Evolutionary conservation across 2,888 invertebrate genomes (phyloP), one percentile per base, ranked within the genome.

Genomic region (Melipona beecheii): DNA sequence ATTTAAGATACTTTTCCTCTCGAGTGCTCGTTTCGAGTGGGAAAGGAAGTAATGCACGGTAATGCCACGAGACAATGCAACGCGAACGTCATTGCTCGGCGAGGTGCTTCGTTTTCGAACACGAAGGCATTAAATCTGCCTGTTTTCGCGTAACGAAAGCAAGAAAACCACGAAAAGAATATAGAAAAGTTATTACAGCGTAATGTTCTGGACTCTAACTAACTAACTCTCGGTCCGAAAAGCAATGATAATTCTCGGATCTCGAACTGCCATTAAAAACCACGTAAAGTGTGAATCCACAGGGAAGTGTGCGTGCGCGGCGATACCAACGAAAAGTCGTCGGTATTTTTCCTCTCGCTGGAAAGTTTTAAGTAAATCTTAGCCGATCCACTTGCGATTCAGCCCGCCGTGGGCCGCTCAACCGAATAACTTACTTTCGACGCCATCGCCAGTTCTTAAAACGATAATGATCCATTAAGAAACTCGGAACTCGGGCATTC

Each of bases 381-480:
- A 58, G 75, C 65, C 80, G 88, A 88, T 88, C 83, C 79, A 83
- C 88, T 88, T 80, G 81, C 85, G 83, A 87, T 81, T 89, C 83
- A 83, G 70, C 75, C 54, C 62, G 71, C 50, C 78, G 76, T 84
- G 11, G 75, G 31, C 73, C 64, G 86, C 58, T 79, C 81, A 70
- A 70, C 73, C 83, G 89, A 85, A 85, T 88, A 83, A 88, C 88
- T 88, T 82, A 89, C 89, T 89, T 86, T 84, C 87, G 77, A 74
- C 78, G 80, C 83, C 81, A 83, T 88, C 85, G 27, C 73, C 81
- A 36, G 73, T 83, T 79, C 76, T 77, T 75, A 69, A 73, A 68
- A 85, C 89, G 83, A 89, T 89, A 89, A 89, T 88, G 90, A 89
- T 89, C 86, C 88, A 88, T 84, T 90, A 89, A 86, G 86, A 85